Evolutionary conservation across 2,888 invertebrate species (phyloP), one percentile per base, ranked within the genome.

Genomic region (Chymomyza fuscimana): DNA sequence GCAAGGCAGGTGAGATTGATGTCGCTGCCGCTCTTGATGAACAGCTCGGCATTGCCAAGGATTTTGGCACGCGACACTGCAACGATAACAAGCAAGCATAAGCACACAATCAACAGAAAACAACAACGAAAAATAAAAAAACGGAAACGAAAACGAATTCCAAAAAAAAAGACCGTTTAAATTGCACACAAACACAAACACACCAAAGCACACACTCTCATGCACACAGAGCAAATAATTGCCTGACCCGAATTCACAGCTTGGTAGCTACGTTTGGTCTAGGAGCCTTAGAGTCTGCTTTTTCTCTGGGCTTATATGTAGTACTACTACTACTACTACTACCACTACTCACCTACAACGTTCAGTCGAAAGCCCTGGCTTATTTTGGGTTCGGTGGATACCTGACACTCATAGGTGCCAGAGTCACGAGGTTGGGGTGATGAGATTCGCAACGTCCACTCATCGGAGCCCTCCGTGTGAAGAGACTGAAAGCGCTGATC

Each of bases 1-100:
- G 96, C 96, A 91, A 96, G 94, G 93, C 97, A 97, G 90, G 97
- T 97, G 92, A 97, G 94, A 94, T 97, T 97, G 93, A 97, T 97
- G 94, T 97, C 97, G 90, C 96, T 97, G 86, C 97, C 97, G 90
- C 96, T 96, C 92, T 96, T 95, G 92, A 97, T 96, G 93, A 96
- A 96, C 91, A 97, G 93, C 93, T 97, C 97, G 59, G 96, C 94
- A 90, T 96, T 97, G 65, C 97, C 96, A 91, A 96, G 93, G 91
- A 97, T 97, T 93, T 96, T 96, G 83, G 97, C 97, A 92, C 96
- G 96, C 89, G 97, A 97, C 91, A 97, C 97, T 97, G 94, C 61
- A 81, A 69, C 52, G 52, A 16, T 19, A 72, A 76, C 73, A 65
- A 36, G 32, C 73, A 65, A 36, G 32, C 36, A 46, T 50, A 51